Base-by-base conservation (phyloP, 2,797 vertebrate genomes). In the Acrocephalus scirpaceus region DNA sequence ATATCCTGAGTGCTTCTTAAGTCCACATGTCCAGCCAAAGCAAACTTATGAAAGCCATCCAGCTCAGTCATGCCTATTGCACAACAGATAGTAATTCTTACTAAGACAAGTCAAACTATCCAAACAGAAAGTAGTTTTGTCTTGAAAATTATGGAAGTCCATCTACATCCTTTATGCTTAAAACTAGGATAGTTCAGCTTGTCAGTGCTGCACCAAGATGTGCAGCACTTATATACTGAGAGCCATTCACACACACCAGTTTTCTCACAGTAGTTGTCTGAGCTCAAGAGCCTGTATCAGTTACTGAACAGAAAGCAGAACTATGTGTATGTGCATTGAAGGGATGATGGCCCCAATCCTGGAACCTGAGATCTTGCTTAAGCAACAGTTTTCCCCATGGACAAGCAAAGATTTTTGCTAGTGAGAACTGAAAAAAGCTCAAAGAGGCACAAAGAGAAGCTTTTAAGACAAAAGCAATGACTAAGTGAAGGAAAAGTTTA, bases 401-500 rank as follows among this genome's bases (percentile, higher is more conserved):
- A 69, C 42, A 84, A 86, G 38, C 32, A 48, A 38, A 84, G 44
- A 57, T 50, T 51, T 83, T 64, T 71, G 27, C 45, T 71, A 83
- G 17, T 22, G n/a, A 85, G 81, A 60, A 79, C 14, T 21, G 42
- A 50, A 76, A 66, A 85, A 83, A 75, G 14, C 30, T 85, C 40
- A 30, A 58, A 74, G 88, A 40, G 44, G 29, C 65, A 86, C 54
- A 85, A 73, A 64, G 45, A 70, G 11, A 67, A 16, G 16, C 40
- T 90, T 95, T 77, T 38, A 88, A 74, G 60, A 76, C 50, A 53
- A 93, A 91, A 66, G 36, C 67, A 76, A 74, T 71, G 86, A 95
- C 74, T 87, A 87, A 86, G 61, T 54, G 84, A 83, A 73, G 53
- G 34, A 77, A 56, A 75, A 87, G 48, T 61, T 91, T 77, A 74